Conservation (phyloP, 1,140 invertebrate genomes). For the Drosophila teissieri region DNA sequence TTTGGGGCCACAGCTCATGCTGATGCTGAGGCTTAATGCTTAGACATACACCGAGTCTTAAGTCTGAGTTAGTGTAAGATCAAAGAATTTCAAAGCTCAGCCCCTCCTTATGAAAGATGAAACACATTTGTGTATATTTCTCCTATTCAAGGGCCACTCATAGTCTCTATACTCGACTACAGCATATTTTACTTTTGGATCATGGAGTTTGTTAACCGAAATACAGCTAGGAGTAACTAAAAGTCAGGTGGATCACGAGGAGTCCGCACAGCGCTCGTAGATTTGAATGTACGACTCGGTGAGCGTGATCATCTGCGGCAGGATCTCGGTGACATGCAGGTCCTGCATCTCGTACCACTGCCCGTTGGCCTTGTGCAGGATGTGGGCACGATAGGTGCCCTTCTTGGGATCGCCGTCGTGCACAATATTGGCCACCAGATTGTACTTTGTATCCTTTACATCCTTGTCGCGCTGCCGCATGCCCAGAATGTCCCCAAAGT, state of each 20-base stretch:
- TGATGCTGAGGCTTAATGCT: conserved; percentile 43
- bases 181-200: conserved; percentile 3
- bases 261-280: conserved; percentile 86
- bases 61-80: background rate
- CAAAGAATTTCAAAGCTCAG: too few species aligned
- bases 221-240: background rate
- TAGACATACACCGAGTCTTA: background rate
- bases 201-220: background rate
- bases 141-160: background rate
- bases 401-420: conserved; percentile 98
- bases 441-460: conserved; percentile 92
- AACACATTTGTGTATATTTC: background rate
- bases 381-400: conserved; percentile 97
- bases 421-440: conserved; percentile 98
- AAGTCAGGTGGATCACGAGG: conserved; percentile 23
- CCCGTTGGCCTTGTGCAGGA: conserved; percentile 96
- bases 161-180: conserved; percentile 10
- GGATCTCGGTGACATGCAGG: conserved; percentile 98
- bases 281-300: conserved; percentile 99
- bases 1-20: conserved; percentile 23
- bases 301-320: conserved; percentile 99
- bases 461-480: conserved; percentile 92
- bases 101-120: too few species aligned
- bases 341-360: conserved; percentile 99
- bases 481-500: conserved; percentile 98